A percentile compares a stretch with the other conserved stretches of the same genome.
These are phyloP conservation scores for Andrena bicolor DNA, from an alignment of 2,888 invertebrate genomes.

Conservation along the genomic window DNA sequence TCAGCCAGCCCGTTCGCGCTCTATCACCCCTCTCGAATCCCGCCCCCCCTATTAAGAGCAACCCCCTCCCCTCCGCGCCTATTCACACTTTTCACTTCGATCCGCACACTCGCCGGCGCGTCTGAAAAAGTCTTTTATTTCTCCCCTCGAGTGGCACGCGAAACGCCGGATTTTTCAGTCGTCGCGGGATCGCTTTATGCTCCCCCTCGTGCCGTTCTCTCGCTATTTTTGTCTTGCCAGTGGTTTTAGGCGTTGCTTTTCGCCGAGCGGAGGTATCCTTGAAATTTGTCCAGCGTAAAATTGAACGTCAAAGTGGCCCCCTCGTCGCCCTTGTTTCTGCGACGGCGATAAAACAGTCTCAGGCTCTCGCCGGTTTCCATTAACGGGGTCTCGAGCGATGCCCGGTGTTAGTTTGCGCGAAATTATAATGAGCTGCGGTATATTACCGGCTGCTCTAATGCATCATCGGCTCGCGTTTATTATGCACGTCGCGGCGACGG, in stretches of 20 bases:
- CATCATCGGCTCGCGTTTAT: slow-evolving; percentile 29
- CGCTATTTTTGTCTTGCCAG: neutral
- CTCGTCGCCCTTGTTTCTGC: neutral
- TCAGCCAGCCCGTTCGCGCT: slow-evolving; percentile 4
- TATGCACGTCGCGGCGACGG: neutral
- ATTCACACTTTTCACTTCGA: slow-evolving; percentile 5
- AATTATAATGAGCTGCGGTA: slow-evolving; percentile 39
- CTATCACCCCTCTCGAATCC: slow-evolving; percentile 8
- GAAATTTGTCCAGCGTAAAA: slow-evolving; percentile 53
- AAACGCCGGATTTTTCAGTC: slow-evolving; percentile 31
- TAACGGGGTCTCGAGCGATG: neutral
- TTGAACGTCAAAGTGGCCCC: slow-evolving; percentile 34
- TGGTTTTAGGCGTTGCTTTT: neutral
- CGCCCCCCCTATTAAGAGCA: slow-evolving; percentile 21
- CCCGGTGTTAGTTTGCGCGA: slow-evolving; percentile 14
- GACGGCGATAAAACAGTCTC: slow-evolving; percentile 20
- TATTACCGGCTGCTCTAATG: slow-evolving; percentile 22
- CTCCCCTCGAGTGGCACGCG: slow-evolving; percentile 5
- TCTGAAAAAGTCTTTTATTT: slow-evolving; percentile 31
- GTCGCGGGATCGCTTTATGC: slow-evolving; percentile 13
- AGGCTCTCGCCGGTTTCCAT: slow-evolving; percentile 8
- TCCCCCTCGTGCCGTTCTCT: neutral
- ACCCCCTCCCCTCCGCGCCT: neutral
- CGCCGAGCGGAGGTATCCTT: slow-evolving; percentile 1
- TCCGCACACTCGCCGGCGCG: slow-evolving; percentile 9